These are phyloP conservation scores for Cranoglanis bouderius DNA, from an alignment of 2,113 vertebrate species.

Conservation along the genomic window DNA sequence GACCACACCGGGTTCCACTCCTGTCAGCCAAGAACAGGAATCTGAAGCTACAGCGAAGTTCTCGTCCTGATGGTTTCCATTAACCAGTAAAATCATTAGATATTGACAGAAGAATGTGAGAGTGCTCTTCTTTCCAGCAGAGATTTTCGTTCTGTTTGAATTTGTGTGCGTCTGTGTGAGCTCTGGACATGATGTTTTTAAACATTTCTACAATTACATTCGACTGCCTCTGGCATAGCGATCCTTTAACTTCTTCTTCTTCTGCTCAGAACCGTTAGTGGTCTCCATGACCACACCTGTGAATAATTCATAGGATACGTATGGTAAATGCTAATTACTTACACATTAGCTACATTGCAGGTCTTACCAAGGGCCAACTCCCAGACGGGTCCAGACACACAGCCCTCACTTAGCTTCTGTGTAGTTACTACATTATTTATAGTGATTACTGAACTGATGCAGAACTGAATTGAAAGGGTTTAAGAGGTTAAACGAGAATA, in stretches of 20 bases:
- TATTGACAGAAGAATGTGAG: too few relatives aligned
- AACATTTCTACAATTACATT: background rate
- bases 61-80: background rate
- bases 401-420: background rate
- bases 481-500: background rate
- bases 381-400: background rate
- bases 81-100: background rate
- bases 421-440: constrained; percentile 9
- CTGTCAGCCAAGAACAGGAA: background rate
- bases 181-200: too few relatives aligned
- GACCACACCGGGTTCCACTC: background rate
- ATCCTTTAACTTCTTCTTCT: background rate
- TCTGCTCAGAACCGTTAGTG: background rate
- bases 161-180: background rate
- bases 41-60: background rate
- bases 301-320: constrained; percentile 13
- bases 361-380: background rate
- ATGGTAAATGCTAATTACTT: constrained; percentile 17
- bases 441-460: background rate
- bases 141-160: background rate
- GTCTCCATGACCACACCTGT: background rate
- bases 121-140: background rate
- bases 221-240: background rate
- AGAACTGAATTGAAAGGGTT: background rate
- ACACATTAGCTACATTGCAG: background rate